Base-by-base conservation (phyloP, 2,797 vertebrate genomes). In the Bradypus variegatus region DNA sequence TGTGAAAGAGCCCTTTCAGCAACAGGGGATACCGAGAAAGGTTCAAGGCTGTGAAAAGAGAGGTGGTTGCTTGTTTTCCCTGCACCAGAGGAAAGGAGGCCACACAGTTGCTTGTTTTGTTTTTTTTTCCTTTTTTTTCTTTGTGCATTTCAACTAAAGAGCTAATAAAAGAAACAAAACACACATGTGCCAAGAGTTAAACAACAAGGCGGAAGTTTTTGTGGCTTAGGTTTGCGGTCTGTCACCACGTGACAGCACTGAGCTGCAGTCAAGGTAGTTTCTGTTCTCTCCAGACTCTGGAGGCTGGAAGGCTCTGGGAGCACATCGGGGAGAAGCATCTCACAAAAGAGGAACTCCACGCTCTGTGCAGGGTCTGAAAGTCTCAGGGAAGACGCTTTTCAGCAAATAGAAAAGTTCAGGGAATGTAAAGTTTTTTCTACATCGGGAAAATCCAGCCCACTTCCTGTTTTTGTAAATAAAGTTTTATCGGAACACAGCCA, bases 131-230 rank as follows among this genome's bases (percentile, higher is more conserved):
- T 45, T 45, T 45, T 45, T 45, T 45, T 45, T 45, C 41, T 45
- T 45, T 45, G 41, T 89, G 78, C 89, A 95, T 88, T 84, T 94
- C 92, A 72, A 88, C 89, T 88, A 78, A 92, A 94, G 86, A 93
- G 92, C 93, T 91, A 94, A 82, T 94, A 95, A 95, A 96, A 87
- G 94, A 94, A 96, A 92, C 88, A 87, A 95, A 92, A 94, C 88
- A 90, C 75, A 79, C 91, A 80, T 65, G 92, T 94, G 95, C 95
- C 95, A 94, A 82, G 90, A 94, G 93, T 79, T 80, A 90, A 90
- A 94, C 93, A 94, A 88, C 94, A 91, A 94, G 94, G 94, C 45
- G 90, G 93, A 96, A 92, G 94, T 45, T 45, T 45, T 45, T 45
- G 41, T 90, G 94, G 92, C 93, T 96, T 85, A 60, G 77, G 75